A percentile compares a stretch with the other conserved stretches of the same genome.
Conservation (phyloP, 2,888 invertebrate genomes). For the Eupithecia insigniata region DNA sequence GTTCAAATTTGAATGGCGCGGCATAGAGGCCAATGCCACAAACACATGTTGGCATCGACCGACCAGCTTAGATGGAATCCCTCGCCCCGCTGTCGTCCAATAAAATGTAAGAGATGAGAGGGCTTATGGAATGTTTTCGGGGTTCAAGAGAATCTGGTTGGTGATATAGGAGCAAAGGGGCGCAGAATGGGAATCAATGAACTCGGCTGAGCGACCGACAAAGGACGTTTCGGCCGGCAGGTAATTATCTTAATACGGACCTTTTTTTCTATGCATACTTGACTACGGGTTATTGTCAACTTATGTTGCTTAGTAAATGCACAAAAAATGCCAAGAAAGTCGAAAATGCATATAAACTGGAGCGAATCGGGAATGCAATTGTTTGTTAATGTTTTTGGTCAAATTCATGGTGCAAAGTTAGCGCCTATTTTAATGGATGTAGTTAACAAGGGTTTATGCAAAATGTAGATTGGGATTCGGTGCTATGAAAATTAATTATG, state of each 20-base stretch:
- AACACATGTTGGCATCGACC: slow-evolving; percentile 74
- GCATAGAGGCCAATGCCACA: slow-evolving; percentile 74
- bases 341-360: not conserved
- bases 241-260: slow-evolving; percentile 82
- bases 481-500: not conserved
- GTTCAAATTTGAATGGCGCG: slow-evolving; percentile 56
- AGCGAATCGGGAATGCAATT: not conserved
- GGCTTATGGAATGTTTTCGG: slow-evolving; percentile 41
- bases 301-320: slow-evolving; percentile 28
- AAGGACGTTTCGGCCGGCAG: slow-evolving; percentile 80
- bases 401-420: not conserved
- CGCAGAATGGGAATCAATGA: slow-evolving; percentile 82
- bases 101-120: slow-evolving; percentile 38
- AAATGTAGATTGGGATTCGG: not conserved
- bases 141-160: slow-evolving; percentile 59
- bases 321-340: not conserved
- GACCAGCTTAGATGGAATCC: slow-evolving; percentile 61
- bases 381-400: not conserved
- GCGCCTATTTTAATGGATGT: not conserved
- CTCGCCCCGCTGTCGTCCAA: slow-evolving; percentile 47
- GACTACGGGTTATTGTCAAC: slow-evolving; percentile 45
- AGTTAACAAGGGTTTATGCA: not conserved
- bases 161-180: slow-evolving; percentile 70
- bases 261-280: slow-evolving; percentile 57
- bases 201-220: slow-evolving; percentile 79